A percentile compares a stretch with the other conserved stretches of the same genome.
Evolutionary conservation across 2,113 vertebrate genomes (phyloP).

Genomic region (Erythrocercus mccallii): DNA sequence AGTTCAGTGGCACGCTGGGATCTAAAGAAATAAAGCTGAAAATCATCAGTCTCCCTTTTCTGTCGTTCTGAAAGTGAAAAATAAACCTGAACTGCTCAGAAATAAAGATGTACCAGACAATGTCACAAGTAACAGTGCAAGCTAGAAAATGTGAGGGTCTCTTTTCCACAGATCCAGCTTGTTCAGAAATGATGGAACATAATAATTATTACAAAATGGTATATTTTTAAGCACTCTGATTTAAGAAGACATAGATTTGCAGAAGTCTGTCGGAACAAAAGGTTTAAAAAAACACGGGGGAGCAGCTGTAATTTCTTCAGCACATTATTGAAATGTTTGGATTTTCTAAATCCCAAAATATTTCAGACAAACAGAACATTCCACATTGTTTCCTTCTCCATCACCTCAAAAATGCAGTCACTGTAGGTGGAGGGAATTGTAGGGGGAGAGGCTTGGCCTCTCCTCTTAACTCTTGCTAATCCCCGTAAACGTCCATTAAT

Average conservation of each 20-base stretch:
- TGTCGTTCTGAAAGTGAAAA: neutral
- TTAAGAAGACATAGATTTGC: neutral
- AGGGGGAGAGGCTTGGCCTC: neutral
- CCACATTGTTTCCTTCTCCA: neutral
- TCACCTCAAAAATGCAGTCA: neutral
- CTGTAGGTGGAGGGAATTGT: neutral
- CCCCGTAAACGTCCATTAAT: neutral
- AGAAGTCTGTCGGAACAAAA: neutral
- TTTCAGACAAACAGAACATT: neutral
- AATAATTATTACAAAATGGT: neutral
- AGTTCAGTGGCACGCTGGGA: neutral
- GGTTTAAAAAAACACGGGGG: neutral
- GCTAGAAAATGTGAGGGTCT: neutral
- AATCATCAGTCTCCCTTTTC: neutral
- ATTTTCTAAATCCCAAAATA: neutral
- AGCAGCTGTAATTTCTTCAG: neutral
- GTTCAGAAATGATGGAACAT: neutral
- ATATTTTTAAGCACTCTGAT: neutral
- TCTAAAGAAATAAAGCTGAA: neutral
- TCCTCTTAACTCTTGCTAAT: neutral
- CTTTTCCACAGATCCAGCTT: neutral
- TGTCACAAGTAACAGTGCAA: neutral
- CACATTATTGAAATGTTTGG: neutral
- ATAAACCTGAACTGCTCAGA: neutral
- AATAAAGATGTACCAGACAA: neutral